phyloP scores from a whole-genome alignment of 2,113 vertebrate species.

The Dinomys branickii region DNA sequence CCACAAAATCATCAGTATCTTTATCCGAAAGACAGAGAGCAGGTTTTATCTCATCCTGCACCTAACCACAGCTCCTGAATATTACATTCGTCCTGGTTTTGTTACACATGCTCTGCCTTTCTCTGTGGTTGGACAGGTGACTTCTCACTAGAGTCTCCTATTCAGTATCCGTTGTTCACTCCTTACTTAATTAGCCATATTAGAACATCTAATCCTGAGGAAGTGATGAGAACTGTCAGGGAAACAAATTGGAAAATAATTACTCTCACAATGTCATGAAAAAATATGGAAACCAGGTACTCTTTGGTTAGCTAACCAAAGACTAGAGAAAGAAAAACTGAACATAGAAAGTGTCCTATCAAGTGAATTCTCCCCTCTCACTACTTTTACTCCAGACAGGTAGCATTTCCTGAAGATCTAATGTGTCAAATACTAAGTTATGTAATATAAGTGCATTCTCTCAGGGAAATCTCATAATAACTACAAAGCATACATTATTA shows the following conservation, averaged over 20 bases:
- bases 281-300: background rate
- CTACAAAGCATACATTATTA: background rate
- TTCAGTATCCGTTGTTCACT: background rate
- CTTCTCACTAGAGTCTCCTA: background rate
- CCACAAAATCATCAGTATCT: conserved; percentile 7
- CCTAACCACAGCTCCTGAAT: background rate
- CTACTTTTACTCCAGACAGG: background rate
- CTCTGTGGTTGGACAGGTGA: background rate
- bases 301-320: conserved; percentile 31
- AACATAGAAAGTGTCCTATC: background rate
- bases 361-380: conserved; percentile 11
- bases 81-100: background rate
- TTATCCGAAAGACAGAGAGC: conserved; percentile 12
- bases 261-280: conserved; percentile 16
- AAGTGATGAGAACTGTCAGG: conserved; percentile 50
- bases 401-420: conserved; percentile 17
- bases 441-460: background rate
- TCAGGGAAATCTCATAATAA: conserved; percentile 15
- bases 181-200: conserved; percentile 15
- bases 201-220: conserved; percentile 3
- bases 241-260: conserved; percentile 56
- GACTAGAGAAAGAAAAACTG: conserved; percentile 27
- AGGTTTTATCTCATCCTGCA: background rate
- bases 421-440: background rate
- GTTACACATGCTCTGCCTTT: background rate